Conservation (phyloP, 1,140 invertebrate genomes). For the Latrodectus geometricus region DNA sequence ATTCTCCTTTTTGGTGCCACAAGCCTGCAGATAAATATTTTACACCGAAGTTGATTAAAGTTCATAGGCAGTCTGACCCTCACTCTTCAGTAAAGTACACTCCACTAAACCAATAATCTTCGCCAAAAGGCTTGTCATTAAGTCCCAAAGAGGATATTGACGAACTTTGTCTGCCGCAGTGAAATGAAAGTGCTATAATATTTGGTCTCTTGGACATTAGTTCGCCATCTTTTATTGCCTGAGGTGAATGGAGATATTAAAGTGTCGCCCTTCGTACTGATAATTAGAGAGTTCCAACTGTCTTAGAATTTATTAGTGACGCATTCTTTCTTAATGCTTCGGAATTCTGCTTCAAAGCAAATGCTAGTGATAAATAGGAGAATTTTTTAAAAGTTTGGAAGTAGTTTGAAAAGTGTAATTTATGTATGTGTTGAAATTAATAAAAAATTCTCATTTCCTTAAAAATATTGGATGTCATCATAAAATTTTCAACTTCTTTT, state of each 20-base stretch:
- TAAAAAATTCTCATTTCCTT: too few relatives aligned
- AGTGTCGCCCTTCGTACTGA: background rate
- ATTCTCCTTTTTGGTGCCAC: too few relatives aligned
- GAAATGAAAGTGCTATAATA: constrained; percentile 9
- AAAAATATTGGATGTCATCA: too few relatives aligned
- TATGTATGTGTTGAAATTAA: too few relatives aligned
- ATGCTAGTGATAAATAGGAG: too few relatives aligned
- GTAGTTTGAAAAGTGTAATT: too few relatives aligned
- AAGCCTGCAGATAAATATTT: too few relatives aligned
- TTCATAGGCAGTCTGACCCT: background rate
- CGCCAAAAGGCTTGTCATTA: constrained; percentile 23
- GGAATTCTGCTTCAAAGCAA: too few relatives aligned
- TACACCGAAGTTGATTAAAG: background rate
- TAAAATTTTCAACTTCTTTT: too few relatives aligned
- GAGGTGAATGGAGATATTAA: background rate
- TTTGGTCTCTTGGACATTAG: background rate
- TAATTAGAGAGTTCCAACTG: background rate
- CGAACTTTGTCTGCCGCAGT: background rate
- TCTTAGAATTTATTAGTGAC: background rate
- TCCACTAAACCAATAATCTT: constrained; percentile 21
- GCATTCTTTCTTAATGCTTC: too few relatives aligned
- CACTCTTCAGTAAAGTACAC: background rate
- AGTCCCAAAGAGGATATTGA: constrained; percentile 5
- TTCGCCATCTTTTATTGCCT: background rate
- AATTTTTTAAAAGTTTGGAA: too few relatives aligned